phyloP scores from a whole-genome alignment of 2,113 vertebrate species.

The Nerophis ophidion region DNA sequence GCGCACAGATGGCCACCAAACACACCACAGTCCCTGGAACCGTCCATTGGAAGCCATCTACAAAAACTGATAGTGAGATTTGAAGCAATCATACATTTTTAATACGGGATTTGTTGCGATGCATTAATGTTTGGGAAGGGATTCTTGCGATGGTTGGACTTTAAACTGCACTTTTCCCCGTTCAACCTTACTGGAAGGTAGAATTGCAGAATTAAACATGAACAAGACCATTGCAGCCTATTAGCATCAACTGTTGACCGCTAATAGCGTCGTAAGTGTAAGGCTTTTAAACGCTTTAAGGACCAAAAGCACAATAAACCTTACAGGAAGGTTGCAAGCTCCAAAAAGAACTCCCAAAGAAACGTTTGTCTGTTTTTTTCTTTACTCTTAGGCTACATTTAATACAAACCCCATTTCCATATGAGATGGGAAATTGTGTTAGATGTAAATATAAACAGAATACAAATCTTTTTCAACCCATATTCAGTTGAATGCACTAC shows the following conservation, averaged over 20 bases:
- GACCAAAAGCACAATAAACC: background rate
- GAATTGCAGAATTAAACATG: slow-evolving; percentile 1
- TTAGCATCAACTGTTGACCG: slow-evolving; percentile 3
- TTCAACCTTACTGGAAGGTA: background rate
- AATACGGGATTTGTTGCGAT: background rate
- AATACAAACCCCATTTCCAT: too few relatives aligned
- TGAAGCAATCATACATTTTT: background rate
- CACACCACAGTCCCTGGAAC: slow-evolving; percentile 24
- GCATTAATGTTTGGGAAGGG: background rate
- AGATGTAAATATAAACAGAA: too few relatives aligned
- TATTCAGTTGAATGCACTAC: too few relatives aligned
- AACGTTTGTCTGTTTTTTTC: too few relatives aligned
- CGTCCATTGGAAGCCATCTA: slow-evolving; percentile 31
- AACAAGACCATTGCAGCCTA: background rate
- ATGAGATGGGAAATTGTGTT: too few relatives aligned
- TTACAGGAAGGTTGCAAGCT: background rate
- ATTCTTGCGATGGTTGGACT: background rate
- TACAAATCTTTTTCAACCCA: too few relatives aligned
- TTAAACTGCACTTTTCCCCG: background rate
- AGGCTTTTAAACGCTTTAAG: background rate
- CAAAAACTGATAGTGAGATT: slow-evolving; percentile 10
- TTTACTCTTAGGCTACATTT: too few relatives aligned
- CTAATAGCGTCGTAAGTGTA: background rate
- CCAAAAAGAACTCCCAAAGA: background rate
- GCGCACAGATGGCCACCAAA: slow-evolving; percentile 55